These are phyloP conservation scores for Zalophus californianus DNA, from an alignment of 2,797 vertebrate species.

Conservation along the genomic window DNA sequence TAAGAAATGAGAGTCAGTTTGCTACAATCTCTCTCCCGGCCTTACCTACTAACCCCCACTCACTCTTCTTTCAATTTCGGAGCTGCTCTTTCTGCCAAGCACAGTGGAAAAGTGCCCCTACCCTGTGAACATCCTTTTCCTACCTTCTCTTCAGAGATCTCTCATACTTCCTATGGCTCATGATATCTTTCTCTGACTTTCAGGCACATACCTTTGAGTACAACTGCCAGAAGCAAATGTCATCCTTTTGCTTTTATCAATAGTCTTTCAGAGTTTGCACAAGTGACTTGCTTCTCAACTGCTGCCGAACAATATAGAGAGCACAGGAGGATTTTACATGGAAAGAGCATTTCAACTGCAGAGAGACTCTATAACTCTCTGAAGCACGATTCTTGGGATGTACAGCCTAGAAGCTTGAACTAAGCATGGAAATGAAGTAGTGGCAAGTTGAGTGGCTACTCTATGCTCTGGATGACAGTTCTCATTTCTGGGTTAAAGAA, in stretches of 20 bases:
- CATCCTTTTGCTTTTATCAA: slow-evolving; percentile 88
- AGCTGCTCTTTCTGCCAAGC: slow-evolving; percentile 70
- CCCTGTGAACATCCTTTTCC: slow-evolving; percentile 78
- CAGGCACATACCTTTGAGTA: slow-evolving; percentile 86
- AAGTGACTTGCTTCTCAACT: slow-evolving; percentile 80
- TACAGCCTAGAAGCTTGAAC: slow-evolving; percentile 3
- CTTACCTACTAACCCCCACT: slow-evolving; percentile 66
- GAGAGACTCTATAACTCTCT: slow-evolving; percentile 67
- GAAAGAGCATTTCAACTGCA: slow-evolving; percentile 83
- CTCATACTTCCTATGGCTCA: slow-evolving; percentile 81
- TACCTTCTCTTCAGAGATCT: slow-evolving; percentile 84
- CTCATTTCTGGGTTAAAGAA: slow-evolving; percentile 6
- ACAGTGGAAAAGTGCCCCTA: slow-evolving; percentile 54
- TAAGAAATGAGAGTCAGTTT: slow-evolving; percentile 66
- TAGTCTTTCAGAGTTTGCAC: slow-evolving; percentile 84
- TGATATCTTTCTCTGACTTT: slow-evolving; percentile 85
- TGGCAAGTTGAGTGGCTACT: background rate
- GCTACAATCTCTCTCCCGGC: slow-evolving; percentile 70
- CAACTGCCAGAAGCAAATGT: slow-evolving; percentile 88
- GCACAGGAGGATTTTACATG: slow-evolving; percentile 80
- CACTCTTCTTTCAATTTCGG: slow-evolving; percentile 72
- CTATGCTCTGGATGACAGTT: background rate
- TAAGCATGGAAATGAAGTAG: slow-evolving; percentile 61
- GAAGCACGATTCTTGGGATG: slow-evolving; percentile 10
- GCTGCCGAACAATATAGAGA: slow-evolving; percentile 78